Evolutionary conservation across 2,888 invertebrate genomes (phyloP), one percentile per base, ranked within the genome.

Genomic region (Scaptomyza cyrtandrae): DNA sequence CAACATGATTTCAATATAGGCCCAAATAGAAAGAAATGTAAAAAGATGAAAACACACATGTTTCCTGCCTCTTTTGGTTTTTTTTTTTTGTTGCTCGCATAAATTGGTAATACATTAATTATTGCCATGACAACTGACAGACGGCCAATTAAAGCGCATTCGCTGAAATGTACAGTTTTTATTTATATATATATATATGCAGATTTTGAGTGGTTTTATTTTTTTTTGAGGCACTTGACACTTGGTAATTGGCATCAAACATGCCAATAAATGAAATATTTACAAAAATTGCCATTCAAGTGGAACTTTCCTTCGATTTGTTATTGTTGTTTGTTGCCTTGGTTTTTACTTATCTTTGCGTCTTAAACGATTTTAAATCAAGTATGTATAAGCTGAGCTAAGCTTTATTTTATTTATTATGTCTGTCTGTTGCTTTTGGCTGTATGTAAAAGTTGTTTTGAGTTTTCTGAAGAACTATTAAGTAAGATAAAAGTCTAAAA

Each of bases 51-150:
- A 33, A 39, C 9, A 14, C 39, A 39, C 39, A 39, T 39, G 39
- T 37, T 37, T 13, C 10, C 1, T 49, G n/a, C 41, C 56, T 43
- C 14, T 54, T 19, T 19, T 19, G 1, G 44, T 41, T 29, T 43
- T 29, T 29, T 29, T 29, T 29, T 29, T 6, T 29, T 29, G 29
- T 44, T 19, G 56, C 68, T 64, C 53, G 59, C 66, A 78, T 69
- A 71, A 76, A 85, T 86, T 84, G 86, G 80, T 78, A 81, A 75
- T 76, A 82, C 86, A 85, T 86, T 85, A 78, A 82, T 74, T 78
- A 78, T 85, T 72, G 85, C 44, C 85, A 86, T 85, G 85, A 86
- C 86, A 85, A 86, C 82, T 86, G 86, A 86, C 85, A 84, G 86
- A 71, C 84, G 80, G 82, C 85, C 85, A 85, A 85, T 85, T 85